These are phyloP conservation scores for Agonopterix alstromeriana DNA, from an alignment of 2,888 invertebrate genomes.

Conservation along the genomic window DNA sequence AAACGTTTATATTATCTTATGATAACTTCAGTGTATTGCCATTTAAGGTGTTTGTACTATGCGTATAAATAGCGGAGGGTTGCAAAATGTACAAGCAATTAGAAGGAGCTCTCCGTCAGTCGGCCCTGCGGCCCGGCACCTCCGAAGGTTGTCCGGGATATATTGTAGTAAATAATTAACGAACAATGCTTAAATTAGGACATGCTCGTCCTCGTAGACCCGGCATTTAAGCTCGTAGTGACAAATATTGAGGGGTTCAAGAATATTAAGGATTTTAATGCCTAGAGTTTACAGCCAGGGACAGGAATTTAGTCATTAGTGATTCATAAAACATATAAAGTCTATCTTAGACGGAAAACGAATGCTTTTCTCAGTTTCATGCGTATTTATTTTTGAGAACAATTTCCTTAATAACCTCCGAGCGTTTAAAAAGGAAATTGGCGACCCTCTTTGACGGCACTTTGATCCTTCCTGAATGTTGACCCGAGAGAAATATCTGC, in stretches of 20 bases:
- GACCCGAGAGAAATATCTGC: constrained; percentile 22
- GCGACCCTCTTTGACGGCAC: constrained; percentile 38
- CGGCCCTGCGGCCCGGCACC: constrained; percentile 12
- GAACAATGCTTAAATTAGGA: constrained; percentile 45
- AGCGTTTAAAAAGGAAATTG: constrained; percentile 48
- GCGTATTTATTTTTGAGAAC: constrained; percentile 43
- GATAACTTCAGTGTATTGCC: no score
- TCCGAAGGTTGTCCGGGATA: constrained; percentile 33
- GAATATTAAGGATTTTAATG: constrained; percentile 21
- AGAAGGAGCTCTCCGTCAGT: constrained; percentile 31
- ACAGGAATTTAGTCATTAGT: constrained; percentile 35
- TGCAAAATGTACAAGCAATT: constrained; percentile 48
- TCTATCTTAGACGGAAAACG: constrained; percentile 24
- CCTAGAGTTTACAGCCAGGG: constrained; percentile 12
- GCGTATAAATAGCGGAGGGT: constrained; percentile 16
- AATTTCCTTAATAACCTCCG: constrained; percentile 50
- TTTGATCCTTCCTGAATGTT: constrained; percentile 37
- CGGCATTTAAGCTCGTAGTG: constrained; percentile 43
- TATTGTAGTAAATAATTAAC: constrained; percentile 59
- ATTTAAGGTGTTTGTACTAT: not conserved
- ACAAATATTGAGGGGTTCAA: constrained; percentile 38
- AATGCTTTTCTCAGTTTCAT: constrained; percentile 23
- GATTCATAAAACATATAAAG: constrained; percentile 27
- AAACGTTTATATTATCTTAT: no score
- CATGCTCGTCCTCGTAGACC: constrained; percentile 26